phyloP scores from a whole-genome alignment of 2,113 vertebrate genomes.

The Mystacornis crossleyi region DNA sequence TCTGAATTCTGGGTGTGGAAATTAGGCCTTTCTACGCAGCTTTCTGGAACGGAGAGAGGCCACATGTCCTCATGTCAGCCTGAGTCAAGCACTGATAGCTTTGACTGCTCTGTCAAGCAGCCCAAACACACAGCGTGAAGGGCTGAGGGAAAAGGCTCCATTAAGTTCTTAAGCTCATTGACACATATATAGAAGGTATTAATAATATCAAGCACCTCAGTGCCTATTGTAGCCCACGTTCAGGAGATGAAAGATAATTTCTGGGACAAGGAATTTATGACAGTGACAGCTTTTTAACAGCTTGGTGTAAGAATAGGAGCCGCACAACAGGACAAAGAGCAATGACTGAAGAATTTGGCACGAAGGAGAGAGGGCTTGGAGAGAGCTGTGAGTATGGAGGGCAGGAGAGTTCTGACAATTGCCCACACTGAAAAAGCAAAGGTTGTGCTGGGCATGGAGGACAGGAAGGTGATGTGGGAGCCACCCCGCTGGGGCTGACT shows the following conservation, averaged over 20 bases:
- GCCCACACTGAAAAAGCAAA: not conserved
- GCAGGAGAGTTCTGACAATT: not conserved
- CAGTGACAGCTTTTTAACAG: slow-evolving; percentile 51
- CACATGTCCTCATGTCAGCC: not conserved
- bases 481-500: not conserved
- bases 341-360: slow-evolving; percentile 30
- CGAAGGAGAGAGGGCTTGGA: slow-evolving; percentile 8
- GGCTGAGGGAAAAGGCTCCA: slow-evolving; percentile 8
- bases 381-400: not conserved
- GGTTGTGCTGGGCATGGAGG: not conserved
- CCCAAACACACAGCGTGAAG: not conserved
- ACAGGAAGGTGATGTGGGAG: not conserved
- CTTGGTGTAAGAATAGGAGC: slow-evolving; percentile 14
- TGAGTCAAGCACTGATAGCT: not conserved
- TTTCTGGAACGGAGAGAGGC: not conserved
- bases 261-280: slow-evolving; percentile 59
- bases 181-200: slow-evolving; percentile 33
- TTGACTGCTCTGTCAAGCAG: not conserved
- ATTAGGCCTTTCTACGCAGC: not conserved
- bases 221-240: slow-evolving; percentile 37
- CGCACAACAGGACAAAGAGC: slow-evolving; percentile 6
- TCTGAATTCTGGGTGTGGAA: not conserved
- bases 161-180: slow-evolving; percentile 45
- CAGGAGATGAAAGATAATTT: slow-evolving; percentile 63
- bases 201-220: slow-evolving; percentile 41